Percentiles rank a stretch among this genome's conserved stretches.
These are phyloP conservation scores for Numenius arquata DNA, from an alignment of 2,113 vertebrate genomes.

Conservation along the genomic window DNA sequence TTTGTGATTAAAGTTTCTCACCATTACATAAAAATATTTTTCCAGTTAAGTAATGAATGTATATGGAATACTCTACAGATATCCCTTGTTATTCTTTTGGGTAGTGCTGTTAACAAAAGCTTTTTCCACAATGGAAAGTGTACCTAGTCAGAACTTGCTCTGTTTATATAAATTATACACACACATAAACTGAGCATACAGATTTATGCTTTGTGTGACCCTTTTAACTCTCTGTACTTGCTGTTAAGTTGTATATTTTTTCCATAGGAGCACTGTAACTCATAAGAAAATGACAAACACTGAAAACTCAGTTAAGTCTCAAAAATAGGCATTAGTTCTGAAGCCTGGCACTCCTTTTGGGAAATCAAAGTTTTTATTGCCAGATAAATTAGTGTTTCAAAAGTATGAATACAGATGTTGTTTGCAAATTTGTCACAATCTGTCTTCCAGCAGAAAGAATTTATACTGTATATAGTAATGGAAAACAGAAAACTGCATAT, in stretches of 20 bases:
- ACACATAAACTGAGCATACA: constrained; percentile 63
- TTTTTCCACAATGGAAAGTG: constrained; percentile 52
- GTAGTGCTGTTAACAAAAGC: constrained; percentile 55
- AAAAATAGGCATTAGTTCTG: constrained; percentile 74
- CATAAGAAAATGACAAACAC: constrained; percentile 73
- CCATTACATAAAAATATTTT: neutral
- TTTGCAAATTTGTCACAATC: constrained; percentile 80
- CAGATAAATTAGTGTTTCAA: constrained; percentile 81
- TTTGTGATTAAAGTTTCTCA: neutral
- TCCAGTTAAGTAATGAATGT: neutral
- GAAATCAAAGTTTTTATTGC: constrained; percentile 83
- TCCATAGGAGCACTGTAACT: constrained; percentile 71
- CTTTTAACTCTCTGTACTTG: constrained; percentile 78
- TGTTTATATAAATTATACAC: constrained; percentile 73
- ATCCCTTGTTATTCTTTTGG: constrained; percentile 34
- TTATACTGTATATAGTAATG: constrained; percentile 83
- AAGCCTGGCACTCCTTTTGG: constrained; percentile 75
- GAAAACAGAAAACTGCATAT: constrained; percentile 80
- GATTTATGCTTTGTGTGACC: constrained; percentile 80
- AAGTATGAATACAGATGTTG: constrained; percentile 78
- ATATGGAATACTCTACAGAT: neutral
- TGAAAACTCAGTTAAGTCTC: constrained; percentile 77
- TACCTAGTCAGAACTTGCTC: constrained; percentile 65
- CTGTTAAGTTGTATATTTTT: constrained; percentile 81
- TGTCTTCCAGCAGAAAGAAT: constrained; percentile 77